Conservation (phyloP, 2,888 invertebrate species). For the Agonopterix subpropinquella region DNA sequence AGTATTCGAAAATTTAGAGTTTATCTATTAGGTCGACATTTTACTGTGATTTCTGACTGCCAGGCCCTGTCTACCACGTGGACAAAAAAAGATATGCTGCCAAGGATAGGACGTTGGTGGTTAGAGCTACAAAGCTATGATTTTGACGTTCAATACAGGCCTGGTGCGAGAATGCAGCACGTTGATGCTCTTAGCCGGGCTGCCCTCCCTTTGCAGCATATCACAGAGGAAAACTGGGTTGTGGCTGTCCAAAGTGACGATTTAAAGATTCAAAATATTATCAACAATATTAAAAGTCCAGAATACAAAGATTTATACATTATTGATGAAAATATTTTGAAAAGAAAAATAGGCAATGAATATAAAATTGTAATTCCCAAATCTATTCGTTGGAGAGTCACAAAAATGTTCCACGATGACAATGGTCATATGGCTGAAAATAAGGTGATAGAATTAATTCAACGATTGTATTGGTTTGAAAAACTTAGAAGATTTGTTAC, state of each 20-base stretch:
- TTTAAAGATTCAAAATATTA: background rate
- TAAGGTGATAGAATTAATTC: too few relatives aligned
- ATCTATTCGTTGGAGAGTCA: conserved; percentile 1
- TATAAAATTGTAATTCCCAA: background rate
- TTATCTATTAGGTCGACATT: too few relatives aligned
- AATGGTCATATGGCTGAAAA: conserved; percentile 5
- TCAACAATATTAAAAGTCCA: background rate
- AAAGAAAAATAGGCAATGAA: background rate
- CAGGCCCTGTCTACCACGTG: too few relatives aligned
- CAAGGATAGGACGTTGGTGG: too few relatives aligned
- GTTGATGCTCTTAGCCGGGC: background rate
- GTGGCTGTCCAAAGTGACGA: background rate
- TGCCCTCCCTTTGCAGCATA: background rate
- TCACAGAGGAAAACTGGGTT: background rate
- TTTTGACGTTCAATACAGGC: too few relatives aligned
- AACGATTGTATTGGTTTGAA: conserved; percentile 9
- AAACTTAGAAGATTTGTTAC: conserved; percentile 7
- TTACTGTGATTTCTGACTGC: too few relatives aligned
- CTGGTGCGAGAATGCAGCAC: too few relatives aligned
- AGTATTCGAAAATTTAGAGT: too few relatives aligned
- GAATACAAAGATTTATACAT: background rate
- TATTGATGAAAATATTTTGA: background rate
- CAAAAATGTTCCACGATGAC: conserved; percentile 7
- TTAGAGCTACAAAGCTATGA: too few relatives aligned
- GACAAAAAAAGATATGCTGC: too few relatives aligned